Base-by-base conservation (phyloP, 2,888 invertebrate genomes). In the Pammene fasciana region DNA sequence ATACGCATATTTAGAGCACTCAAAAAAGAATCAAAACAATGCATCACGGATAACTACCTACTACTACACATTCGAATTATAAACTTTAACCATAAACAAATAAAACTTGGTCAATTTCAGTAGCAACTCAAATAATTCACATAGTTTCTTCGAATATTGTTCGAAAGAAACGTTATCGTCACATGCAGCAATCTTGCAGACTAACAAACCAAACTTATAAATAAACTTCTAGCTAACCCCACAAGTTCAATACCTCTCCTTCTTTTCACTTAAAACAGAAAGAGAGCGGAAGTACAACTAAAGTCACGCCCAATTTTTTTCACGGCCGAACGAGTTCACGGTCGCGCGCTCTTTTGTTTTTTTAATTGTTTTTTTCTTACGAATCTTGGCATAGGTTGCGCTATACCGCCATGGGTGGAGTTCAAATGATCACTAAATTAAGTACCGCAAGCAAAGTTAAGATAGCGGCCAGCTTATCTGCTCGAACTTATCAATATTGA, bases 181-280 rank as follows among this genome's bases (percentile, higher is more conserved):
- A 13, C 16, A 1, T n/a, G 54, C n/a, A 34, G 54, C 34, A 43
- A 59, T 59, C 45, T 59, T 45, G 16, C 10, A 13, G 26, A 45
- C 59, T 59, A n/a, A 54, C 54, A 54, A 59, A 59, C 59, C 45
- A n/a, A n/a, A n/a, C n/a, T 59, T 59, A 59, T 18, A 45, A 59
- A 34, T 45, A 59, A 59, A 59, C 43, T 59, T 45, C 45, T 26
- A 41, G 11, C 6, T 45, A 14, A 45, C 34, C 18, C 59, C 59
- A 59, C 59, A n/a, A 45, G 45, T 59, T 26, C 34, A n/a, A 13
- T 5, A 50, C 26, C 8, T 10, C 26, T 59, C 45, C 45, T 59
- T 59, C 45, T 34, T n/a, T 45, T 14, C 26, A 45, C 9, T 26
- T 18, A 43, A 6, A 59, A 45, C 7, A 6, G n/a, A 59, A 26